phyloP scores from a whole-genome alignment of 2,888 invertebrate species.

The Drosophila gaucha region DNA sequence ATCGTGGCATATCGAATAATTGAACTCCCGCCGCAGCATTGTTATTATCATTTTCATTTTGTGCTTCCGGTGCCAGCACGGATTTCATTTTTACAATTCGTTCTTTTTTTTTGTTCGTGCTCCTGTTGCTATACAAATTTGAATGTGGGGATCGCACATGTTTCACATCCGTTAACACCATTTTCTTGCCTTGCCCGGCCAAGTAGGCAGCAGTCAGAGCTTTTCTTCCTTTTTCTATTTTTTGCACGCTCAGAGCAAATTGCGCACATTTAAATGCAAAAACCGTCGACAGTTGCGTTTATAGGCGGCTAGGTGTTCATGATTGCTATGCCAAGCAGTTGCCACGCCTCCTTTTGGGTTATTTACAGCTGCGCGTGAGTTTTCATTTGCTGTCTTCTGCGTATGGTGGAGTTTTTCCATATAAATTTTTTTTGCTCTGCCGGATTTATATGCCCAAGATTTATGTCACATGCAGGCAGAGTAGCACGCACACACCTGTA shows the following conservation, averaged over 20 bases:
- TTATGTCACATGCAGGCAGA: slow-evolving; percentile 68
- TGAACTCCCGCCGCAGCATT: slow-evolving; percentile 65
- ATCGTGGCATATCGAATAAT: slow-evolving; percentile 71
- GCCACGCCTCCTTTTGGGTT: slow-evolving; percentile 37
- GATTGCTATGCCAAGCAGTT: slow-evolving; percentile 42
- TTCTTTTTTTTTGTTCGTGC: slow-evolving; percentile 14
- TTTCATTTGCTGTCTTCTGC: slow-evolving; percentile 62
- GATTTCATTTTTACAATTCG: neutral
- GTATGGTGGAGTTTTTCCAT: slow-evolving; percentile 39
- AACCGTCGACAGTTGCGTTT: slow-evolving; percentile 69
- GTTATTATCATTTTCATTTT: slow-evolving; percentile 74
- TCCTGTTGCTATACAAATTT: slow-evolving; percentile 31
- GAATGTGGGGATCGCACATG: slow-evolving; percentile 58
- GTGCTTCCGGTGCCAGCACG: slow-evolving; percentile 49
- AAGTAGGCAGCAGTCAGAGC: slow-evolving; percentile 61
- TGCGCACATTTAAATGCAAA: slow-evolving; percentile 76
- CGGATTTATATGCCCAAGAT: slow-evolving; percentile 72
- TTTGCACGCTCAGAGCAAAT: slow-evolving; percentile 48
- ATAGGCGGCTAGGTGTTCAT: slow-evolving; percentile 70
- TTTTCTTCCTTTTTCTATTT: slow-evolving; percentile 5
- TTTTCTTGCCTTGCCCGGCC: slow-evolving; percentile 48
- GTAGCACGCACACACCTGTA: slow-evolving; percentile 23
- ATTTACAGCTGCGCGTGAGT: slow-evolving; percentile 65
- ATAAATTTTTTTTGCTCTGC: slow-evolving; percentile 21
- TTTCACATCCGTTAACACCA: slow-evolving; percentile 66